phyloP scores from a whole-genome alignment of 2,113 vertebrate genomes.

The human region DNA sequence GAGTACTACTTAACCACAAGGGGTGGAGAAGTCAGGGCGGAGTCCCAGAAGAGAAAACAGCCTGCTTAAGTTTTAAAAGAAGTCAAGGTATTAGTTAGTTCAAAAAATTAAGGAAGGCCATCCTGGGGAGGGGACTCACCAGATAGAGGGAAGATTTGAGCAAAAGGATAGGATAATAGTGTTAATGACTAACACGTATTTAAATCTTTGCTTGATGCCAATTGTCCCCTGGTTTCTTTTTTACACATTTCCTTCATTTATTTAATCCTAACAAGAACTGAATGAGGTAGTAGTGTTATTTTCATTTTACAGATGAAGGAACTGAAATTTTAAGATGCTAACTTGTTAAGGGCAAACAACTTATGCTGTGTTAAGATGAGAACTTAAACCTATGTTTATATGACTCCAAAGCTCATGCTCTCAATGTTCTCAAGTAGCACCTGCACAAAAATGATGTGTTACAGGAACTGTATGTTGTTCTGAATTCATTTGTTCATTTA shows the following conservation, averaged over 20 bases:
- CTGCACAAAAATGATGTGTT: not conserved
- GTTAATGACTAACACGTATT: not conserved
- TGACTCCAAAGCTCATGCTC: not conserved
- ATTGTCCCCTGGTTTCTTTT: not conserved
- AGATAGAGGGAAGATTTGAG: not conserved
- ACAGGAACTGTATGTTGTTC: not conserved
- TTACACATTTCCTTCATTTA: not conserved
- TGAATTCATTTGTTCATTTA: not conserved
- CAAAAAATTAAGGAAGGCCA: not conserved
- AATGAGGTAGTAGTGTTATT: not conserved
- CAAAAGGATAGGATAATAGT: not conserved
- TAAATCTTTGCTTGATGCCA: not conserved
- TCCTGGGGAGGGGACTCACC: not conserved
- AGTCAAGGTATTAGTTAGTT: not conserved
- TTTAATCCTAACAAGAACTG: not conserved
- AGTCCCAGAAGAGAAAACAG: not conserved
- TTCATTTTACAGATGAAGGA: not conserved
- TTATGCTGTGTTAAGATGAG: not conserved
- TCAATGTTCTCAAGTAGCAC: not conserved
- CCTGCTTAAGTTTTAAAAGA: not conserved
- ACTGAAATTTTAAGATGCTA: not conserved
- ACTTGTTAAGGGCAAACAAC: not conserved
- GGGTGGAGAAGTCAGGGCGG: not conserved
- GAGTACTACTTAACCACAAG: not conserved
- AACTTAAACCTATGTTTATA: not conserved